Evolutionary conservation across 2,113 vertebrate genomes (phyloP), one percentile per base, ranked within the genome.

Genomic region (Narcine bancroftii): DNA sequence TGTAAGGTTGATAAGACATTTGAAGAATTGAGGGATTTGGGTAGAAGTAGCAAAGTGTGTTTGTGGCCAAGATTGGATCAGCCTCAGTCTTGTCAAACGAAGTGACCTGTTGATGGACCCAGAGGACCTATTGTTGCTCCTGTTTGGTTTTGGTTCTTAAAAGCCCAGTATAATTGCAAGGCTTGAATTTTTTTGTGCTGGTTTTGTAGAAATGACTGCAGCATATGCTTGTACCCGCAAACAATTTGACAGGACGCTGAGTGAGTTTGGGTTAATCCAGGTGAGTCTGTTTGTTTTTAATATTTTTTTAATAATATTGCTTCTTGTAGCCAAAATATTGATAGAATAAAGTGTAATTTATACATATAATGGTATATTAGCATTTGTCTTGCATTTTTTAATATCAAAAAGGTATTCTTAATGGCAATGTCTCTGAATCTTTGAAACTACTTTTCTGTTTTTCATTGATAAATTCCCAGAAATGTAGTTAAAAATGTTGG

Each of bases 181-280:
- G 63, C 53, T 53, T 17, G 50, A n/a, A 56, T 87, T 92, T 26
- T 0, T 26, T 85, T 83, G n/a, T 92, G 7, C 72, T 66, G 13
- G 89, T 92, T 92, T 92, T 93, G 0, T 93, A 99, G 98, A 95
- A 92, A 60, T 97, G 95, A 96, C 97, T 0, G 95, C 98, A 0
- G 98, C 99, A 6, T 98, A 98, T 29, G 98, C 98, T 6, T 96
- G 96, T n/a, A 98, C 97, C 24, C 96, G 98, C 93, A 99, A 98
- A 92, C 99, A 99, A 93, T 99, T 99, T 92, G 96, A 95, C 94
- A 98, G 95, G 95, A 96, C 75, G 47, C 96, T 99, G 92, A 95
- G 96, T n/a, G 98, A 99, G 2, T 99, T 99, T 92, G 98, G 97
- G 89, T 95, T 99, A 95, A 97, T 99, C 94, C 98, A 99, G 98